Evolutionary conservation across 2,113 vertebrate species (phyloP).

Genomic region (Phalacrocorax pelagicus): DNA sequence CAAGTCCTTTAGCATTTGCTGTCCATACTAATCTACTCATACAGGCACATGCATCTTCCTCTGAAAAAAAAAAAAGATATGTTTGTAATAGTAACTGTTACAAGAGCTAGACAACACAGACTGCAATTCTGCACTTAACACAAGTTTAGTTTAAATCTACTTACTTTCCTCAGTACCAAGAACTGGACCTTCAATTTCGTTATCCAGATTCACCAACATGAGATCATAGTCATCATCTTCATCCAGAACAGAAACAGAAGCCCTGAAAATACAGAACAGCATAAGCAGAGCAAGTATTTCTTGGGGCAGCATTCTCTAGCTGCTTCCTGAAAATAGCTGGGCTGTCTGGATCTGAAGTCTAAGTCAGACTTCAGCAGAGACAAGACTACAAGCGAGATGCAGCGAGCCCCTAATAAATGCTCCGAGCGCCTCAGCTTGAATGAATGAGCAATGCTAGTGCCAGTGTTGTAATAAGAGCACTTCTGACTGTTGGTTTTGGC

Average conservation of each 20-base stretch:
- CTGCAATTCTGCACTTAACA: background rate
- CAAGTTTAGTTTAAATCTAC: background rate
- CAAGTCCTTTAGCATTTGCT: background rate
- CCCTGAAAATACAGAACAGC: constrained; percentile 69
- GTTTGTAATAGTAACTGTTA: background rate
- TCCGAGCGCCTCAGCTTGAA: constrained; percentile 29
- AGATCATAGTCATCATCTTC: constrained; percentile 73
- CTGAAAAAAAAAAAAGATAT: background rate
- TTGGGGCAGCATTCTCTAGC: background rate
- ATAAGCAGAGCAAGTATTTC: constrained; percentile 68
- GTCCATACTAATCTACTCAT: background rate
- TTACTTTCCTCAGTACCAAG: constrained; percentile 75
- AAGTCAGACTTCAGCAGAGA: background rate
- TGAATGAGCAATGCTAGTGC: constrained; percentile 81
- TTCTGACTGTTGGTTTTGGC: constrained; percentile 57
- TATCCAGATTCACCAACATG: constrained; percentile 76
- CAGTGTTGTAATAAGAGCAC: constrained; percentile 73
- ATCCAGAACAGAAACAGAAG: constrained; percentile 37
- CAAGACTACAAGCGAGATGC: background rate
- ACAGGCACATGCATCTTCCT: background rate
- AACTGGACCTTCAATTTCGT: constrained; percentile 81
- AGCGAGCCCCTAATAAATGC: constrained; percentile 70
- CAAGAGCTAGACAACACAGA: background rate
- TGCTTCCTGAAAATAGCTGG: background rate
- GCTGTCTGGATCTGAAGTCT: background rate